A percentile compares a stretch with the other conserved stretches of the same genome.
Conservation (phyloP, 2,888 invertebrate genomes). For the Mesorhabditis belari region DNA sequence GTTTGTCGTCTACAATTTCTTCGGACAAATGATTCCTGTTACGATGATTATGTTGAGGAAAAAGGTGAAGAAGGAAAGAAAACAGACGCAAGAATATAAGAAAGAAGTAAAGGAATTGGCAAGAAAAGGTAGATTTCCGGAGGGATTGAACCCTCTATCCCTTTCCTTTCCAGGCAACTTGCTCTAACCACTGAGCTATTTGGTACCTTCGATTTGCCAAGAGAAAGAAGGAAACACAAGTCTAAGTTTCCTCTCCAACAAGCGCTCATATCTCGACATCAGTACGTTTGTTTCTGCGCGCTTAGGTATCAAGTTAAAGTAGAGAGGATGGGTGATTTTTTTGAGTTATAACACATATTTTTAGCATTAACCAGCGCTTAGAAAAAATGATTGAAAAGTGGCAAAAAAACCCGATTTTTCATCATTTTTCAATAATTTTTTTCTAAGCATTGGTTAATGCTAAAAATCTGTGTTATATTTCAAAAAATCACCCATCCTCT, state of each 20-base stretch:
- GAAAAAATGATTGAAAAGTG: slow-evolving; percentile 66
- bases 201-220: too few relatives aligned
- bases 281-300: too few relatives aligned
- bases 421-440: slow-evolving; percentile 85
- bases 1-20: slow-evolving; percentile 87
- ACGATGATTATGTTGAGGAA: slow-evolving; percentile 87
- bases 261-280: too few relatives aligned
- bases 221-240: too few relatives aligned
- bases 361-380: slow-evolving; percentile 59
- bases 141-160: too few relatives aligned
- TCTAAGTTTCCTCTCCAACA: too few relatives aligned
- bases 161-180: too few relatives aligned
- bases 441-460: slow-evolving; percentile 70
- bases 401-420: slow-evolving; percentile 56
- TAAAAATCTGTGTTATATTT: too few relatives aligned
- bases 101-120: slow-evolving; percentile 84
- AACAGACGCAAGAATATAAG: slow-evolving; percentile 87
- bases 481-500: too few relatives aligned
- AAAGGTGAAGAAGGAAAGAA: slow-evolving; percentile 56
- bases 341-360: not conserved
- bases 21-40: slow-evolving; percentile 92
- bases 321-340: not conserved
- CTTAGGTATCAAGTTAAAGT: not conserved
- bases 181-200: not conserved
- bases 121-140: too few relatives aligned